phyloP scores from a whole-genome alignment of 2,797 vertebrate species.

The Xiphorhynchus erythropygius region DNA sequence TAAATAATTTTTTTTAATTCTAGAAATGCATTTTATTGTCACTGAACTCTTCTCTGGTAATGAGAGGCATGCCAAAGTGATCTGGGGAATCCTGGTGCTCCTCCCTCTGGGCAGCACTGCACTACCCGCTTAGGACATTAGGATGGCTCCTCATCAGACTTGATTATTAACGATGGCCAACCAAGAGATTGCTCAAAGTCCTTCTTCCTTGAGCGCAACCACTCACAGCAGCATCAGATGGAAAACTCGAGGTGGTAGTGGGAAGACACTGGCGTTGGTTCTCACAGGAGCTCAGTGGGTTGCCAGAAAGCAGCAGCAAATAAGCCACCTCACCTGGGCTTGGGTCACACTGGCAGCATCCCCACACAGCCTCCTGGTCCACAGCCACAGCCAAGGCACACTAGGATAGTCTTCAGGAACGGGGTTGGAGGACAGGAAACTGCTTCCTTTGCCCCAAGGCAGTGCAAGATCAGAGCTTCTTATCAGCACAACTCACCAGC shows the following conservation, averaged over 20 bases:
- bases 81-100: not conserved
- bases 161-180: not conserved
- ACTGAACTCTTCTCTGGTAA: not conserved
- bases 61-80: not conserved
- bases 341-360: not conserved
- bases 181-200: not conserved
- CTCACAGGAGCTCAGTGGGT: accelerated
- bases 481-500: not conserved
- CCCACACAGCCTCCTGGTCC: accelerated
- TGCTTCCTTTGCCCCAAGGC: not conserved
- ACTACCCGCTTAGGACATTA: not conserved
- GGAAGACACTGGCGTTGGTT: not conserved
- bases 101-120: not conserved
- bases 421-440: not conserved
- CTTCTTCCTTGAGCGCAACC: not conserved
- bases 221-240: not conserved
- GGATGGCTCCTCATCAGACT: not conserved
- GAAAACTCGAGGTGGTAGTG: accelerated
- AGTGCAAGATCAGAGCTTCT: not conserved
- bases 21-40: not conserved
- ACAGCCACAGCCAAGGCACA: accelerated
- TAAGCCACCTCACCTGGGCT: not conserved
- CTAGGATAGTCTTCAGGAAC: not conserved
- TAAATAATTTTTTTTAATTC: not conserved
- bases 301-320: not conserved